These are phyloP conservation scores for Spheniscus mendiculus DNA, from an alignment of 2,113 vertebrate species.

Conservation along the genomic window DNA sequence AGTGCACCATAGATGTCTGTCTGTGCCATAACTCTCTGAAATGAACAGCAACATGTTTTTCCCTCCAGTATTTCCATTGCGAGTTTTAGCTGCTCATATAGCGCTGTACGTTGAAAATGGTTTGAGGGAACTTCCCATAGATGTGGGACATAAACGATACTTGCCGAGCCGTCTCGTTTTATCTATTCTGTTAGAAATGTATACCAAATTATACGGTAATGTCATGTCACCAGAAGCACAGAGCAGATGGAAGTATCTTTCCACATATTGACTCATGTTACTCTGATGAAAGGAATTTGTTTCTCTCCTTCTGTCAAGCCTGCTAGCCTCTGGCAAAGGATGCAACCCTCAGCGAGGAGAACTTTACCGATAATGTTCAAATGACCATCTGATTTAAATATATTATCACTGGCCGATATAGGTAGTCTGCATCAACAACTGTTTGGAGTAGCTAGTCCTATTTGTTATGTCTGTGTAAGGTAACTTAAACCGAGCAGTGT, in stretches of 20 bases:
- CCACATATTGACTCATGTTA: slow-evolving; percentile 54
- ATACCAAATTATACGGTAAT: slow-evolving; percentile 27
- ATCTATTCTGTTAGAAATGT: slow-evolving; percentile 23
- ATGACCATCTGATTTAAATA: slow-evolving; percentile 35
- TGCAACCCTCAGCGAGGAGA: background rate
- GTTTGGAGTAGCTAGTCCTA: background rate
- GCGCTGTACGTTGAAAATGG: background rate
- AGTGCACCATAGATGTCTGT: background rate
- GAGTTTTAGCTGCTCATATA: background rate
- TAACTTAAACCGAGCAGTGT: background rate
- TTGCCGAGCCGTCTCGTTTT: background rate
- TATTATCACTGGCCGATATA: background rate
- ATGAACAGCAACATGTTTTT: background rate
- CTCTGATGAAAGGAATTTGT: slow-evolving; percentile 55
- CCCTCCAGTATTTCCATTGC: background rate
- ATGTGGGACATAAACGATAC: background rate
- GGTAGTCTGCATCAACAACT: background rate
- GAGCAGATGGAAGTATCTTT: slow-evolving; percentile 68
- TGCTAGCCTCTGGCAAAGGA: slow-evolving; percentile 44
- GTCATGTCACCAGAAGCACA: slow-evolving; percentile 55
- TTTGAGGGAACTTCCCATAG: background rate
- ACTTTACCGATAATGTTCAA: slow-evolving; percentile 22
- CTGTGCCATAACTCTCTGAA: background rate
- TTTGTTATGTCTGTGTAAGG: background rate
- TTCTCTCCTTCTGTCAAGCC: slow-evolving; percentile 29